Conservation (phyloP, 2,888 invertebrate species). For the Steinernema hermaphroditum region DNA sequence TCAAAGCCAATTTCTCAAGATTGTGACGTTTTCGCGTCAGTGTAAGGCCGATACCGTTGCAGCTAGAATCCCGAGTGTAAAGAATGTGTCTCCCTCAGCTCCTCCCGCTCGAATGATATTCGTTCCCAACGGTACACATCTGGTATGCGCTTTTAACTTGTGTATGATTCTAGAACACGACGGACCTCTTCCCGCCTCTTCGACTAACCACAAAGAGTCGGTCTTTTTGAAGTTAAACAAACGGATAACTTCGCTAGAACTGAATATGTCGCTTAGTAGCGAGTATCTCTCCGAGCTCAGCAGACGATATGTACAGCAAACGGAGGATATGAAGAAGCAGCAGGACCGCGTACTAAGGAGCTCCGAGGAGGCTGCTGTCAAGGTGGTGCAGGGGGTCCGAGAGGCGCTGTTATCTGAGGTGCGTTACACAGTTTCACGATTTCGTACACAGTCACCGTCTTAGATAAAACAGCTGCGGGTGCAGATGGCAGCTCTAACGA, state of each 20-base stretch:
- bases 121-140: background rate
- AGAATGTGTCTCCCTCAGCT: background rate
- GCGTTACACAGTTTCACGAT: no score
- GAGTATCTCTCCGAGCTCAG: conserved; percentile 95
- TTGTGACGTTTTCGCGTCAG: background rate
- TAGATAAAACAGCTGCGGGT: background rate
- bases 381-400: background rate
- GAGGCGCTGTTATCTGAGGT: background rate
- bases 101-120: background rate
- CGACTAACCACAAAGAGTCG: conserved; percentile 73
- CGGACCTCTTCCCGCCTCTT: background rate
- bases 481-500: background rate
- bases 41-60: background rate
- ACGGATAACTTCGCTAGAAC: conserved; percentile 82
- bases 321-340: conserved; percentile 37
- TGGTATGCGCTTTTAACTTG: background rate
- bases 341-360: conserved; percentile 16
- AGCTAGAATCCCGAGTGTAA: background rate
- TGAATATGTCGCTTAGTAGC: conserved; percentile 92
- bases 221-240: conserved; percentile 94
- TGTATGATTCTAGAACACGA: conserved; percentile 1
- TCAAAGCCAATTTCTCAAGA: background rate
- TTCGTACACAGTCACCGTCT: no score
- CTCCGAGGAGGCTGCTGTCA: conserved; percentile 2
- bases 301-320: conserved; percentile 66